Conservation (phyloP, 2,888 invertebrate genomes). For the Dione juno region DNA sequence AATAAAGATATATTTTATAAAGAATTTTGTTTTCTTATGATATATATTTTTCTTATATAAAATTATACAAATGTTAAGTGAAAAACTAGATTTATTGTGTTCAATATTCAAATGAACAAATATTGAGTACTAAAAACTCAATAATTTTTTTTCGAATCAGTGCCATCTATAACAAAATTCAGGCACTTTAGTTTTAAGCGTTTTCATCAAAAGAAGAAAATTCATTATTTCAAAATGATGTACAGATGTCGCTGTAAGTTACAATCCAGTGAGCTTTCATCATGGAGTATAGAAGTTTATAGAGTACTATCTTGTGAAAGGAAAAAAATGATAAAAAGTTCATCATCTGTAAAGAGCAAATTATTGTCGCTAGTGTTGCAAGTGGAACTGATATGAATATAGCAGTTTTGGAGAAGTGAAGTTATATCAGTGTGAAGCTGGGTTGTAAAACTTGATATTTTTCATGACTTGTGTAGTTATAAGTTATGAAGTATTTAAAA, state of each 20-base stretch:
- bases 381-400: too few species aligned
- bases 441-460: too few species aligned
- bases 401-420: too few species aligned
- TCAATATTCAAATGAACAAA: neutral
- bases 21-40: neutral
- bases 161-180: neutral
- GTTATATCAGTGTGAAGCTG: too few species aligned
- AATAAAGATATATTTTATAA: neutral
- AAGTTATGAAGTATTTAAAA: too few species aligned
- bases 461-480: too few species aligned
- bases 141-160: neutral
- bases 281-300: too few species aligned
- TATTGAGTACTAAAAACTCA: neutral
- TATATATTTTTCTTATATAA: neutral
- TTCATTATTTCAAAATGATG: neutral
- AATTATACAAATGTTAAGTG: neutral
- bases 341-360: too few species aligned
- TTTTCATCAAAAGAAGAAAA: neutral
- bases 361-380: too few species aligned
- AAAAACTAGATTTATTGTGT: too few species aligned
- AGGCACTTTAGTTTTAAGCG: neutral
- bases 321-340: too few species aligned
- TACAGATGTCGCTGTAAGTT: conserved; percentile 2
- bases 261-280: neutral
- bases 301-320: too few species aligned